A percentile compares a stretch with the other conserved stretches of the same genome.
Conservation (phyloP, 1,140 invertebrate genomes). For the Macrobrachium rosenbergii region DNA sequence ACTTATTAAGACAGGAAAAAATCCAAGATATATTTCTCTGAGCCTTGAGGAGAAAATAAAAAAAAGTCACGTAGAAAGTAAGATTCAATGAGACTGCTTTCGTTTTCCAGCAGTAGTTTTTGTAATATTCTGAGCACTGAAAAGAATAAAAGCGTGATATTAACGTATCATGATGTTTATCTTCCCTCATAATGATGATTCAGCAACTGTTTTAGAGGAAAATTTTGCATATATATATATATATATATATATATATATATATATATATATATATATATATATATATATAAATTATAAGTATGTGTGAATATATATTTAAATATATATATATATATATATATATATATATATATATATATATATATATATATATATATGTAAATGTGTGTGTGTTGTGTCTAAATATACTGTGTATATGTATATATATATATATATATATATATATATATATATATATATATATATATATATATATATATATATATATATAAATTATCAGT, state of each 20-base stretch:
- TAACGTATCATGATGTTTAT: too few species aligned
- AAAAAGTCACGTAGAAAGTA: too few species aligned
- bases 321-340: constrained; percentile 20
- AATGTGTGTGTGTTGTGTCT: background rate
- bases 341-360: constrained; percentile 11
- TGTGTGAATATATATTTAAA: background rate
- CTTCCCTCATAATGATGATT: too few species aligned
- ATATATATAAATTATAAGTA: background rate
- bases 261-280: constrained; percentile 5
- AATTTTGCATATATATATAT: background rate
- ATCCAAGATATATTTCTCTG: too few species aligned
- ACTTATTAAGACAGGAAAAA: too few species aligned
- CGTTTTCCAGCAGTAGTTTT: too few species aligned
- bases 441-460: constrained; percentile 10
- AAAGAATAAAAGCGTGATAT: too few species aligned
- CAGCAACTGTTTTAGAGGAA: too few species aligned
- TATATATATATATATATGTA: constrained; percentile 16
- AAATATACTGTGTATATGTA: background rate
- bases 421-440: background rate
- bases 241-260: constrained; percentile 22
- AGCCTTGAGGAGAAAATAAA: too few species aligned
- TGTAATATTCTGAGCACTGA: too few species aligned
- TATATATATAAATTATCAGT: constrained; percentile 2
- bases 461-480: constrained; percentile 22
- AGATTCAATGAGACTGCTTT: too few species aligned